Percentiles rank a stretch among this genome's conserved stretches.
These are phyloP conservation scores for Astropecten irregularis DNA, from an alignment of 53 echinoderm and acorn worm genomes.

Conservation along the genomic window DNA sequence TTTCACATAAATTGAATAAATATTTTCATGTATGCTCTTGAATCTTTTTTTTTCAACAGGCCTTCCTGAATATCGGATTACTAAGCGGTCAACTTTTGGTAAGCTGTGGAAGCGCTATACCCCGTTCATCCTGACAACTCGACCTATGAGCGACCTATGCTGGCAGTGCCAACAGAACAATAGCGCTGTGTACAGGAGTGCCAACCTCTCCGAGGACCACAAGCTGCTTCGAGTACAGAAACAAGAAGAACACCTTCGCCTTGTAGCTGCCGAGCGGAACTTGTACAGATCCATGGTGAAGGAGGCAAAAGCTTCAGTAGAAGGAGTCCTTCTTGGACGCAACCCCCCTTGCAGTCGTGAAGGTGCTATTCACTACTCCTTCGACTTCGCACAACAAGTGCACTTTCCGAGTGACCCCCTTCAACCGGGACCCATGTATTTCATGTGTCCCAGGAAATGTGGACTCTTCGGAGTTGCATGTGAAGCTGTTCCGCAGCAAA, in stretches of 20 bases:
- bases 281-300: slow-evolving; percentile 32
- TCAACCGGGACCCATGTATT: neutral
- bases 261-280: slow-evolving; percentile 46
- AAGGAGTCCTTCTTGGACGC: neutral
- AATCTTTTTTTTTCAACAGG: neutral
- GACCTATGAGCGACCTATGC: slow-evolving; percentile 54
- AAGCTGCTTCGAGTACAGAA: slow-evolving; percentile 18
- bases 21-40: neutral
- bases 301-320: slow-evolving; percentile 21
- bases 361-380: slow-evolving; percentile 9
- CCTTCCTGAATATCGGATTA: neutral
- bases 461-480: slow-evolving; percentile 33
- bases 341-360: neutral
- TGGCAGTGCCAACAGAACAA: slow-evolving; percentile 49
- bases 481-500: slow-evolving; percentile 38
- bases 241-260: slow-evolving; percentile 57
- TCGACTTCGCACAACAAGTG: slow-evolving; percentile 15
- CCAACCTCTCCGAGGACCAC: slow-evolving; percentile 18
- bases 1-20: too few relatives aligned
- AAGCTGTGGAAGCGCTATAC: slow-evolving; percentile 25
- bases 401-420: slow-evolving; percentile 12
- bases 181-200: neutral
- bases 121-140: slow-evolving; percentile 14
- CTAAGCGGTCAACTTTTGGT: slow-evolving; percentile 6
- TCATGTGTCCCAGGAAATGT: slow-evolving; percentile 25